Base-by-base conservation (phyloP, 2,888 invertebrate species). In the Zygothrica quintamaculata region DNA sequence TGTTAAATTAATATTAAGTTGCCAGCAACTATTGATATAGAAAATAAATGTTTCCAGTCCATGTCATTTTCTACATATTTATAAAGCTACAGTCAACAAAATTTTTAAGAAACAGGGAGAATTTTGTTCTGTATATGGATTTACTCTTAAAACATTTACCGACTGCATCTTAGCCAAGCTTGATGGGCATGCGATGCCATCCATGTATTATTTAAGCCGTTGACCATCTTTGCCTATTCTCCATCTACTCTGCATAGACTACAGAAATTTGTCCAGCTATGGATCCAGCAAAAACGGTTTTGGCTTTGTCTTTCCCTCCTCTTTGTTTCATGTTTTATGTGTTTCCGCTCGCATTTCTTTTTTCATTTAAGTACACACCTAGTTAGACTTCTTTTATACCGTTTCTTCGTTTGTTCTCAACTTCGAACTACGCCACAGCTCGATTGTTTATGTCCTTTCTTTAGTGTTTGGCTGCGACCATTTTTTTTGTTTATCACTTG, bases 401-500 rank as follows among this genome's bases (percentile, higher is more conserved):
- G 26, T 18, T 62, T 13, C 53, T 57, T 57, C 50, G 34, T 58
- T 53, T 42, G 61, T 61, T 44, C 52, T 39, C 2, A 31, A 34
- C 36, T 44, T 22, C 48, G 48, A 58, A 59, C 53, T 50, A 44
- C 42, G 40, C 67, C 56, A 52, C 55, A 53, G 61, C 65, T 36
- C 58, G 65, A 65, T 74, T 80, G 67, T 75, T 81, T 72, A 75
- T 85, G 57, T 78, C 76, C 72, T 62, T 69, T 67, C 67, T 78
- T 72, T 69, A 72, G 62, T 68, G 56, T 68, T 72, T 62, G 56
- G 71, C 47, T 48, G 51, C 42, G 37, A 58, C 53, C 22, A 59
- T 52, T 64, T 62, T 72, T 72, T 75, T 77, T 82, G 72, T 82
- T 80, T 78, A 85, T 76, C 51, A 74, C 70, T 62, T 85, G 84